A percentile compares a stretch with the other conserved stretches of the same genome.
Conservation (phyloP, 2,113 vertebrate species). For the Uria lomvia region DNA sequence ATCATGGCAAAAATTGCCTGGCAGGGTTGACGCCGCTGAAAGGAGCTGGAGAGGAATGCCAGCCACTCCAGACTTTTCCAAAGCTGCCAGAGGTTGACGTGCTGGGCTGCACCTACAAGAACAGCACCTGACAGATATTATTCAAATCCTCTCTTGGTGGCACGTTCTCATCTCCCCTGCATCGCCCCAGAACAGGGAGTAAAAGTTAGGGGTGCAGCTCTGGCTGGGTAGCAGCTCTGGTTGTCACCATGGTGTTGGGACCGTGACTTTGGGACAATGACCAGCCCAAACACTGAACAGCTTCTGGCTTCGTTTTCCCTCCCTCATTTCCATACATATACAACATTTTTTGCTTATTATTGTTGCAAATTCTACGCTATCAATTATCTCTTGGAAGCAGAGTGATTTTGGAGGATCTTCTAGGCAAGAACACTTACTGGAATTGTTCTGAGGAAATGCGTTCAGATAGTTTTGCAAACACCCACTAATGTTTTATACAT, state of each 20-base stretch:
- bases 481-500: neutral
- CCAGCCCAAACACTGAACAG: neutral
- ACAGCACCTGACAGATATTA: neutral
- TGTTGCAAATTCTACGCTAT: fast-evolving
- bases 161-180: neutral
- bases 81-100: neutral
- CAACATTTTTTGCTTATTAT: neutral
- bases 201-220: neutral
- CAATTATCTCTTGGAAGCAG: neutral
- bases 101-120: neutral
- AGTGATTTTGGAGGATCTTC: neutral
- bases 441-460: slow-evolving; percentile 15
- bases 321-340: neutral
- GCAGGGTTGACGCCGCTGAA: neutral
- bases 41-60: neutral
- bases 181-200: fast-evolving
- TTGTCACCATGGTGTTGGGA: fast-evolving
- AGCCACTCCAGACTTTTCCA: fast-evolving
- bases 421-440: neutral
- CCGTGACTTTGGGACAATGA: neutral
- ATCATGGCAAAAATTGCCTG: neutral
- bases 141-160: neutral
- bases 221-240: neutral
- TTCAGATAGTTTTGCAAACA: slow-evolving; percentile 1
- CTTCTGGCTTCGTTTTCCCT: neutral